phyloP scores from a whole-genome alignment of 2,888 invertebrate species.

The Hanleya hanleyi region DNA sequence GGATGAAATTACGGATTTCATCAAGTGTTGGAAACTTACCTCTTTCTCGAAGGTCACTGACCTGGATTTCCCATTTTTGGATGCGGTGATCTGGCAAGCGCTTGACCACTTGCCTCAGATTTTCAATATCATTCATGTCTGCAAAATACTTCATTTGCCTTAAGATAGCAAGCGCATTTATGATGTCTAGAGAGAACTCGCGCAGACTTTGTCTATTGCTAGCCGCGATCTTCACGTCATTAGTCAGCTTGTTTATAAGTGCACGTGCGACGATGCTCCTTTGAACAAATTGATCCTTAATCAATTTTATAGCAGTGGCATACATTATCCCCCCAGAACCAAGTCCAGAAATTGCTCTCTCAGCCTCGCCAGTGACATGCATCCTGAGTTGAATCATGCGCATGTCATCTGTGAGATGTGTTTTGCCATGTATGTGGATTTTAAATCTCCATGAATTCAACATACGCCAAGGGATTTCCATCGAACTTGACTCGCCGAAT shows the following conservation, averaged over 20 bases:
- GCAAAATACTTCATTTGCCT: background rate
- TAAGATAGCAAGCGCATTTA: constrained; percentile 13
- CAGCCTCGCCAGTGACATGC: constrained; percentile 11
- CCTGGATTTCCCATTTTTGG: background rate
- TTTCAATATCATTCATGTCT: background rate
- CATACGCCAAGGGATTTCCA: background rate
- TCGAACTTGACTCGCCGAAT: background rate
- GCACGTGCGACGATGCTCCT: too few relatives aligned
- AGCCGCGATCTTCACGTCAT: background rate
- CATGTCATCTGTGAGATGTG: constrained; percentile 12
- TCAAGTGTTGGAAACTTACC: background rate
- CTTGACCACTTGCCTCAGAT: constrained; percentile 5
- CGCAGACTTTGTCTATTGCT: constrained; percentile 10
- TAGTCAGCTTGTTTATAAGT: too few relatives aligned
- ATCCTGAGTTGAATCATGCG: constrained; percentile 17
- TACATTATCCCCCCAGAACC: constrained; percentile 13
- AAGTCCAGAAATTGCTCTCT: constrained; percentile 9
- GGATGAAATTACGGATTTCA: constrained; percentile 11
- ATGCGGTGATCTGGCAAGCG: constrained; percentile 16
- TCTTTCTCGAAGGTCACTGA: constrained; percentile 7
- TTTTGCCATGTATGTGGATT: constrained; percentile 20
- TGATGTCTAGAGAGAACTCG: constrained; percentile 9
- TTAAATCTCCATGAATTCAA: constrained; percentile 21
- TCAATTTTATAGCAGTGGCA: constrained; percentile 11
- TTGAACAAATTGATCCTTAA: constrained; percentile 20